Evolutionary conservation across 1,140 invertebrate species (phyloP), one percentile per base, ranked within the genome.

Genomic region (Neuroterus valhalla): DNA sequence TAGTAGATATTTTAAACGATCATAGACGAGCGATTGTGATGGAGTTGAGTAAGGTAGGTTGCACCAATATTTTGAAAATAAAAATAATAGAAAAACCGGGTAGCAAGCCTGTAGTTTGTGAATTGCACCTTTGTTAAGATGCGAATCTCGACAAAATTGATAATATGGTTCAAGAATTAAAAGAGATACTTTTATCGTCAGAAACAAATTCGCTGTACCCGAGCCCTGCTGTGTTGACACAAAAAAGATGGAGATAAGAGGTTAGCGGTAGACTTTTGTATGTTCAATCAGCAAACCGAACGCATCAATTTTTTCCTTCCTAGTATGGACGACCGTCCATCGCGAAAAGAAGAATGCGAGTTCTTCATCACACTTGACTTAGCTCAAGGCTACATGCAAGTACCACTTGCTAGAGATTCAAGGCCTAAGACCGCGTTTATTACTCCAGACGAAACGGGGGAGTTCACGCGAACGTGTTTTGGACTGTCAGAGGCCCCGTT

Each of bases 191-290:
- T 26, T 19, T 74, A 55, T 31, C 68, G 5, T 19, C 21, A 19
- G 72, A 74, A 19, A 74, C 72, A 15, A 77, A 73, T 72, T 85
- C 83, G n/a, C 76, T 80, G 14, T 83, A 83, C 73, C 78, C 81
- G 11, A 83, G 80, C 50, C 80, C 82, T 71, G 26, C 74, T 87
- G 21, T 62, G 85, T 43, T 81, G 85, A 5, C 77, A 72, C 21
- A 84, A 85, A 66, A 78, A 76, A 12, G 71, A 80, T 46, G 80
- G 80, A 0, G 69, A 70, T 14, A 66, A 68, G 66, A 69, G 76
- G 50, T 71, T 81, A 17, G 78, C 75, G 17, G 76, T 85, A 0
- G 85, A 86, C 66, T 86, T 84, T 76, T 71, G 82, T 0, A 74
- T 75, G 0, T 48, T 86, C 15, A 87, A 86, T 66, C 69, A 72